Percentiles rank a stretch among this genome's conserved stretches.
phyloP scores from a whole-genome alignment of 2,797 vertebrate genomes.

The Iguana delicatissima region DNA sequence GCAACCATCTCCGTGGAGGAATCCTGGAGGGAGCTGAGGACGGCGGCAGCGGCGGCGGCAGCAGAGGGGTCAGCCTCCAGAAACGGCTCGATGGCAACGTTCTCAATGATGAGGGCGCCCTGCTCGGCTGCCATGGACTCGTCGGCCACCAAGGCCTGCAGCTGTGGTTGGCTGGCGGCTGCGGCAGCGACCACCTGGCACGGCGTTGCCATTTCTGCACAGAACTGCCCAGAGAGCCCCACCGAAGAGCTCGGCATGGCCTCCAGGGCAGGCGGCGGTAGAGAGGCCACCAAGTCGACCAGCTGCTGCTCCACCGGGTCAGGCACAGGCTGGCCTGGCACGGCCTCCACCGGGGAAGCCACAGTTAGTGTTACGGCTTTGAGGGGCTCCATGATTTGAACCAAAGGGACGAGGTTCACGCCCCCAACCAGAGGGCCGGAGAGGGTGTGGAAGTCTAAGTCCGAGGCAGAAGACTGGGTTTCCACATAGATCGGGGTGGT shows the following conservation, averaged over 20 bases:
- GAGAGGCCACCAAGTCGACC: constrained; percentile 1
- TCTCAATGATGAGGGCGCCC: constrained; percentile 55
- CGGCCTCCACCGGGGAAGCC: not conserved
- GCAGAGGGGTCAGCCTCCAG: constrained; percentile 48
- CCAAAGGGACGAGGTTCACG: constrained; percentile 52
- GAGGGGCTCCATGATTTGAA: constrained; percentile 55
- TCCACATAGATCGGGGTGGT: constrained; percentile 38
- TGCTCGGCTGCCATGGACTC: not conserved
- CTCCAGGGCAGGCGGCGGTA: constrained; percentile 8
- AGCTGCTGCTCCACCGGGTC: constrained; percentile 2
- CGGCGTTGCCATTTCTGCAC: not conserved
- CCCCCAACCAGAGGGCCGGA: constrained; percentile 21
- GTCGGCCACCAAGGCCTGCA: not conserved
- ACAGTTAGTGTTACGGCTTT: constrained; percentile 45
- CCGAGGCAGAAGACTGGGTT: constrained; percentile 28
- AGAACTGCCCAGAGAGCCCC: not conserved
- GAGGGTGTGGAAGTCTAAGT: constrained; percentile 18
- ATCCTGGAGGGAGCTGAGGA: constrained; percentile 27
- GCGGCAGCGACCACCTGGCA: not conserved
- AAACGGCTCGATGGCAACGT: constrained; percentile 35
- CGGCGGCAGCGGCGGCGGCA: not conserved
- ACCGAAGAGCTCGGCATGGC: not conserved
- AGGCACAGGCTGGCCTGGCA: not conserved
- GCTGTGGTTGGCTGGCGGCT: accelerated
- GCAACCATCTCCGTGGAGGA: constrained; percentile 72